Evolutionary conservation across 1,140 invertebrate genomes (phyloP), one percentile per base, ranked within the genome.

Genomic region (Brachionus manjavacas): DNA sequence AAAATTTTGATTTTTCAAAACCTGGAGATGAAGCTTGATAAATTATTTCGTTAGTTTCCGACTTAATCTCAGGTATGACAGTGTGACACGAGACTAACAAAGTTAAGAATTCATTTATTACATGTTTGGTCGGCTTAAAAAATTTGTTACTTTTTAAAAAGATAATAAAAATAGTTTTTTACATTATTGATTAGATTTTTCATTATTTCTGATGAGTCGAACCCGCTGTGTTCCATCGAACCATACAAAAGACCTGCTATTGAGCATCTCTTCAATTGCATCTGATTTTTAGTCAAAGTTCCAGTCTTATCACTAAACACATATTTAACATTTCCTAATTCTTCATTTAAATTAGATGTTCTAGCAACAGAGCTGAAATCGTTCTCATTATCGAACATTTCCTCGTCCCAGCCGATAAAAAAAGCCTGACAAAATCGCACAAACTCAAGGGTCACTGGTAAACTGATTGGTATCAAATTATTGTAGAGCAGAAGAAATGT

Each of bases 401-500:
- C 72, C n/a, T 76, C 43, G 41, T 76, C 72, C 89, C 89, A 90
- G 85, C 90, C 89, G 43, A 90, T 90, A 85, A 89, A 90, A 84
- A 89, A 89, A 41, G 89, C 89, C 92, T 97, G 92, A 86, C 95
- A 92, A 90, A 97, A 99, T 86, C 97, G 92, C n/a, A 99, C 97
- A 76, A 99, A 93, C 91, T 99, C 98, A 66, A 99, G 91, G 0
- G 98, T 98, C 23, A 99, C 97, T 94, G 99, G 97, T 84, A 99
- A 90, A 74, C 96, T 98, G 90, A 99, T 99, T 23, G 98, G 98
- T 89, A 99, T 99, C 80, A 99, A 92, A 91, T 99, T 99, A 91
- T 99, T 99, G 92, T 97, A 99, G 68, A 99, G 92, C 91, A 99
- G 99, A 86, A 99, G 94, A 91, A 99, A 99, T 1, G 97, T 99